Percentiles rank a stretch among this genome's conserved stretches.
These are phyloP conservation scores for Pavo muticus DNA, from an alignment of 2,113 vertebrate species.

Conservation along the genomic window DNA sequence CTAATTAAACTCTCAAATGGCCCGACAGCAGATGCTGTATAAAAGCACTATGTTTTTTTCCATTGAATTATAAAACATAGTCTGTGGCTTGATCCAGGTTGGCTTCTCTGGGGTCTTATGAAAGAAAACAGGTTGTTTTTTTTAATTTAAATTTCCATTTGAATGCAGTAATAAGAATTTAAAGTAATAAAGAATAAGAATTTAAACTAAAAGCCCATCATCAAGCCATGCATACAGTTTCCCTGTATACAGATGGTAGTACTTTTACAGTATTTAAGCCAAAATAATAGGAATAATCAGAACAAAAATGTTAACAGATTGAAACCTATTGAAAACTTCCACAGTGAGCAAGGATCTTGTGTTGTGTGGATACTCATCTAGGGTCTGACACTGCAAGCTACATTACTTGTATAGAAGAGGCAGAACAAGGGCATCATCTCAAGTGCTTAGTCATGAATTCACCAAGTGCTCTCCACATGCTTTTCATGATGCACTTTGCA, in stretches of 20 bases:
- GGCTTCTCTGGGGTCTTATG: not conserved
- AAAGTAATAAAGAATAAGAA: not conserved
- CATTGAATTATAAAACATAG: not conserved
- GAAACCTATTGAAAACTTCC: not conserved
- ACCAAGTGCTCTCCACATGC: not conserved
- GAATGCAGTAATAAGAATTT: not conserved
- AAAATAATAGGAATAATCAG: not conserved
- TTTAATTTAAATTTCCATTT: not conserved
- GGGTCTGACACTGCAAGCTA: not conserved
- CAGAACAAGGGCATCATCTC: not conserved
- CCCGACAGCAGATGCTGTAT: not conserved
- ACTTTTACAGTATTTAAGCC: not conserved
- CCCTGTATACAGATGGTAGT: not conserved
- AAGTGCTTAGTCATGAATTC: not conserved
- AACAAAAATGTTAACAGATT: not conserved
- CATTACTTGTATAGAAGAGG: not conserved
- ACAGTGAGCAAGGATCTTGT: not conserved
- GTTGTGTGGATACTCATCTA: not conserved
- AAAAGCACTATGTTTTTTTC: not conserved
- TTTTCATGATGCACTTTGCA: not conserved
- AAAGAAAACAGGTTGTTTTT: not conserved
- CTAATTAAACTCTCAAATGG: constrained; percentile 18
- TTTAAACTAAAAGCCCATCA: not conserved
- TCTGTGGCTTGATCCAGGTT: not conserved
- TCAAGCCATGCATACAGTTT: not conserved